phyloP scores from a whole-genome alignment of 2,113 vertebrate genomes.

The Piaya cayana region DNA sequence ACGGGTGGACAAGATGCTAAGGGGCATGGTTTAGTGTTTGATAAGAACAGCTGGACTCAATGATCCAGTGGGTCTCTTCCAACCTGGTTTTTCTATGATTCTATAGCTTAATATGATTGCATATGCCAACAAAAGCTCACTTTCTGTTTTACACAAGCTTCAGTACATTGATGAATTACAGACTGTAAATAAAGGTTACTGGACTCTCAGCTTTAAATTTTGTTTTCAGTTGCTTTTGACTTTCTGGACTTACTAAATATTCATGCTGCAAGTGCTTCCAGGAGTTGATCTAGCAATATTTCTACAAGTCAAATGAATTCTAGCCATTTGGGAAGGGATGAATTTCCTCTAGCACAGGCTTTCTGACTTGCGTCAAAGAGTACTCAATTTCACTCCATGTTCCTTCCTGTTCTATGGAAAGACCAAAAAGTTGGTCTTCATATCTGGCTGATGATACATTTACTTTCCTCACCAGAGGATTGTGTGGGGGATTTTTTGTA shows the following conservation, averaged over 20 bases:
- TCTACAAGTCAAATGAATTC: neutral
- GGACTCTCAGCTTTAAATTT: neutral
- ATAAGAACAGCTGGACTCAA: too few species aligned
- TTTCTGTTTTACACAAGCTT: neutral
- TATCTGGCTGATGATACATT: neutral
- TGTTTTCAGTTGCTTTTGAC: neutral
- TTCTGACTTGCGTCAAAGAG: neutral
- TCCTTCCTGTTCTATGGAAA: neutral
- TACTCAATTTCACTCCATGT: neutral
- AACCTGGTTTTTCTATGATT: too few species aligned
- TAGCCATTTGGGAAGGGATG: neutral
- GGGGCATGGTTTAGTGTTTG: too few species aligned
- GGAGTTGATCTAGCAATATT: neutral
- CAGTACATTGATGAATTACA: neutral
- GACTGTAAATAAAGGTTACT: neutral
- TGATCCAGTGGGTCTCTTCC: too few species aligned
- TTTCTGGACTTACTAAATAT: neutral
- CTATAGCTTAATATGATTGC: neutral
- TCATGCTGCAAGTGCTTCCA: neutral
- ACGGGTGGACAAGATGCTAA: too few species aligned
- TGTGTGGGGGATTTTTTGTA: neutral
- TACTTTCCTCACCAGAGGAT: neutral
- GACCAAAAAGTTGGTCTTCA: neutral
- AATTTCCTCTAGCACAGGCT: neutral
- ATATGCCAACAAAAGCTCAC: neutral